These are phyloP conservation scores for Gymnocypris eckloni DNA, from an alignment of 2,797 vertebrate genomes.

Conservation along the genomic window DNA sequence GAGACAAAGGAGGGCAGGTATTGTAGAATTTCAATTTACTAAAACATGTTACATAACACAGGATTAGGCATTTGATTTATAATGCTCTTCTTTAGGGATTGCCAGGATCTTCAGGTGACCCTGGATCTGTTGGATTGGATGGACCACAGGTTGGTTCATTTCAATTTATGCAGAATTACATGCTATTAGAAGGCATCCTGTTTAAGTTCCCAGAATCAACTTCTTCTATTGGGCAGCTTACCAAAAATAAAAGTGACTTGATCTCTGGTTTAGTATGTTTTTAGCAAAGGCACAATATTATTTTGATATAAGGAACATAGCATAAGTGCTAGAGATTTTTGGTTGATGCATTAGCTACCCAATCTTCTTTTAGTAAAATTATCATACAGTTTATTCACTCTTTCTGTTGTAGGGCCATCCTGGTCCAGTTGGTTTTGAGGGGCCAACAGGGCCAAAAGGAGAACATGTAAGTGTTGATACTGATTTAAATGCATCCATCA, in stretches of 20 bases:
- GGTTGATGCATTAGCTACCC: neutral
- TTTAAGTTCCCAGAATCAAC: neutral
- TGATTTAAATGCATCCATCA: neutral
- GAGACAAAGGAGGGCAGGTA: constrained; percentile 82
- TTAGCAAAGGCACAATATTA: neutral
- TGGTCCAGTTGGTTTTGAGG: constrained; percentile 74
- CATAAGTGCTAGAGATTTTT: neutral
- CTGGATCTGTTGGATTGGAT: constrained; percentile 74
- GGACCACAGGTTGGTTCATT: constrained; percentile 79
- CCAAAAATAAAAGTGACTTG: neutral
- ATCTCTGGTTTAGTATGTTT: neutral
- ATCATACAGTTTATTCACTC: neutral
- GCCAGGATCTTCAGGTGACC: constrained; percentile 69
- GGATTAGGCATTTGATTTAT: neutral
- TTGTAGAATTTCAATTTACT: neutral
- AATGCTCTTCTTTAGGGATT: constrained; percentile 70
- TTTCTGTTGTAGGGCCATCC: constrained; percentile 74
- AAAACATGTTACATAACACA: constrained; percentile 7
- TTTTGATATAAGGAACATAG: neutral
- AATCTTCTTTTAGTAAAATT: neutral
- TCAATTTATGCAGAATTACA: neutral
- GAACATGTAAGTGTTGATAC: constrained; percentile 72
- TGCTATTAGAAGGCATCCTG: neutral
- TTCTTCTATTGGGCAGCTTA: neutral
- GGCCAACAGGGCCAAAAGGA: constrained; percentile 76